These are phyloP conservation scores for Apomyelois bistriatella DNA, from an alignment of 2,888 invertebrate genomes.

Conservation along the genomic window DNA sequence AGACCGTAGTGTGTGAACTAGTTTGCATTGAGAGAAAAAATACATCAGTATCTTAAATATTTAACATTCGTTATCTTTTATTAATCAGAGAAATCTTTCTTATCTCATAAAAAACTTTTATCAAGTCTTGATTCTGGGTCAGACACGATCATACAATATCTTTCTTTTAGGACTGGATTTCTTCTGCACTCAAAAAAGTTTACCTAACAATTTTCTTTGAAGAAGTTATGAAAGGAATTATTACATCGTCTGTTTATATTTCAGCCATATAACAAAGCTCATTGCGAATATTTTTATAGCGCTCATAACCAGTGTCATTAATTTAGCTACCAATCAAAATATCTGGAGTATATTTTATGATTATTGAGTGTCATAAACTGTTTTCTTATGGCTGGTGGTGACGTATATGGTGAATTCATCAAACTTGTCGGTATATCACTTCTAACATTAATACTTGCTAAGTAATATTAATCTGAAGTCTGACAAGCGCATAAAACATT, in stretches of 20 bases:
- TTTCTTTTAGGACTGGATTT: no score
- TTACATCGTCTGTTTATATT: neutral
- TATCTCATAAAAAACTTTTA: no score
- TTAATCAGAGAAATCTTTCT: no score
- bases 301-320: constrained; percentile 12
- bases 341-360: constrained; percentile 41
- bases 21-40: no score
- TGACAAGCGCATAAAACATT: neutral
- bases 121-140: no score
- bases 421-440: constrained; percentile 21
- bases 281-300: constrained; percentile 10
- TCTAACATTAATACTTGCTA: neutral
- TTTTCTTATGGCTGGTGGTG: constrained; percentile 36
- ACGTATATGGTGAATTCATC: constrained; percentile 31
- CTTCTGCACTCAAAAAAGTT: no score
- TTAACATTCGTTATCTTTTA: no score
- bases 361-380: constrained; percentile 44
- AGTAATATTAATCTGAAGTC: neutral
- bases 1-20: no score
- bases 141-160: no score
- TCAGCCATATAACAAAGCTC: neutral
- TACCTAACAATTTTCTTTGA: neutral
- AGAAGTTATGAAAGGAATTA: neutral
- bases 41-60: no score
- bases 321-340: constrained; percentile 20